A percentile compares a stretch with the other conserved stretches of the same genome.
Evolutionary conservation across 2,113 vertebrate genomes (phyloP).

Genomic region (Neofelis nebulosa): DNA sequence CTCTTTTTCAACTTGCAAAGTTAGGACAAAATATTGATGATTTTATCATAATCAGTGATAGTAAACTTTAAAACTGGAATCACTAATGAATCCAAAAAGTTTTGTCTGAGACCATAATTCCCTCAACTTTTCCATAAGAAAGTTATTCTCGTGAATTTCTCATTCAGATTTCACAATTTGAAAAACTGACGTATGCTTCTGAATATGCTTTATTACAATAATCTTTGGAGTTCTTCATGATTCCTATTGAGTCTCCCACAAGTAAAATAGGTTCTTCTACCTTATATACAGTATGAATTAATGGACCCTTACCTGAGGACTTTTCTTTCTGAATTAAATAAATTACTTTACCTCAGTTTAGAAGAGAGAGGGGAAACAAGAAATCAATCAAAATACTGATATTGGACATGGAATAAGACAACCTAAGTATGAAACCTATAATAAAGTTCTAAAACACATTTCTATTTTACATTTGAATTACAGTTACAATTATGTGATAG

Average conservation of each 20-base stretch:
- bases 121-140: background rate
- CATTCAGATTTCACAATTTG: constrained; percentile 18
- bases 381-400: background rate
- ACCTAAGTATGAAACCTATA: background rate
- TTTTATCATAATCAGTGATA: background rate
- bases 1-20: background rate
- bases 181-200: background rate
- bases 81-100: background rate
- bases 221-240: constrained; percentile 9
- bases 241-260: background rate
- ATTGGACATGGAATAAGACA: background rate
- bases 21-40: background rate
- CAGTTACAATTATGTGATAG: background rate
- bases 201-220: background rate
- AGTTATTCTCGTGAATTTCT: constrained; percentile 23
- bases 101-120: background rate
- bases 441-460: background rate
- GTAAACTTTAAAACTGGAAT: background rate
- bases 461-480: constrained; percentile 20
- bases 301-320: background rate
- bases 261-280: background rate
- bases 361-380: background rate
- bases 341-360: background rate
- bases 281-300: background rate
- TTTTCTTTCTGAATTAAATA: background rate